A percentile compares a stretch with the other conserved stretches of the same genome.
phyloP scores from a whole-genome alignment of 2,113 vertebrate species.

The Alligator mississippiensis region DNA sequence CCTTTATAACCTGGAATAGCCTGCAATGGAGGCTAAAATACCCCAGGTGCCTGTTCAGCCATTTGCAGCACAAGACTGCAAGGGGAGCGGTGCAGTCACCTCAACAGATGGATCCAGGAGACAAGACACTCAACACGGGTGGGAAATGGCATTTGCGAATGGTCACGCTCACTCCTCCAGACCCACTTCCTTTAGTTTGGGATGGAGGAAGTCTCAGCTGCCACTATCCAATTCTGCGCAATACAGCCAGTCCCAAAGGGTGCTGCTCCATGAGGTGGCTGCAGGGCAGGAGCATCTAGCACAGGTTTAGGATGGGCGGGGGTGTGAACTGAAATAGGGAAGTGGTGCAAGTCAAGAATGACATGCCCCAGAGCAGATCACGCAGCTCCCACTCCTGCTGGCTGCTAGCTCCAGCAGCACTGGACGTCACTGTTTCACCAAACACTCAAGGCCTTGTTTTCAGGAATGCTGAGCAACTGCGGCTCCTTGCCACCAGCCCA shows the following conservation, averaged over 20 bases:
- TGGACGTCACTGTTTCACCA: not conserved
- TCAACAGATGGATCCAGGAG: not conserved
- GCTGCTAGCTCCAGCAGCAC: not conserved
- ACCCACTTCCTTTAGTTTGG: conserved; percentile 57
- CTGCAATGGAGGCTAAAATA: not conserved
- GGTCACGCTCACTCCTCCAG: not conserved
- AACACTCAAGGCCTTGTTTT: not conserved
- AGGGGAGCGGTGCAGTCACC: not conserved
- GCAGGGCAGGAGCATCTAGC: not conserved
- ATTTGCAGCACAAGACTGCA: not conserved
- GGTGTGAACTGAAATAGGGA: not conserved
- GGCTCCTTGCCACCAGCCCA: conserved; percentile 30
- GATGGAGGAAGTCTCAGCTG: not conserved
- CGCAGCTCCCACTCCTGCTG: conserved; percentile 23
- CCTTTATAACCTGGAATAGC: not conserved
- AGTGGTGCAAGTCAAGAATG: not conserved
- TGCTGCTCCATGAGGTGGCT: not conserved
- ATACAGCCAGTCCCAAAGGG: not conserved
- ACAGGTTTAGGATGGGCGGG: not conserved
- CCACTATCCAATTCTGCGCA: not conserved
- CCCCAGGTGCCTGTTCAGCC: not conserved
- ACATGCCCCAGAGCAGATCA: not conserved
- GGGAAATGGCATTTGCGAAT: not conserved
- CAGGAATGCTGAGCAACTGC: conserved; percentile 40
- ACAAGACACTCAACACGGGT: not conserved